These are phyloP conservation scores for Lipotes vexillifer DNA, from an alignment of 2,113 vertebrate genomes.

Conservation along the genomic window DNA sequence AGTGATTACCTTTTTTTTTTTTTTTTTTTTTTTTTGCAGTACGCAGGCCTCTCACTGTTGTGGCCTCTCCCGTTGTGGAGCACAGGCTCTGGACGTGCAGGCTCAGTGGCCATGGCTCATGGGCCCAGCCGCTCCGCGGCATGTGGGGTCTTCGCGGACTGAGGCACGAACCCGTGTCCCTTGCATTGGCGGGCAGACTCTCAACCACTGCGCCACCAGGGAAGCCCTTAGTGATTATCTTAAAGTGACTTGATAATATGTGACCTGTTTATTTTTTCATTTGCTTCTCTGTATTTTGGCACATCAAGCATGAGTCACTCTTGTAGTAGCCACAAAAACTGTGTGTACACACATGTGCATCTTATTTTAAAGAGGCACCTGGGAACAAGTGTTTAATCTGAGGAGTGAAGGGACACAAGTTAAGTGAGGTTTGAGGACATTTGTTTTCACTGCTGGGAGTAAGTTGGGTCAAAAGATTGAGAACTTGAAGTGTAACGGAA, in stretches of 20 bases:
- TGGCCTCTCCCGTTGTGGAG: no score
- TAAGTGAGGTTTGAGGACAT: neutral
- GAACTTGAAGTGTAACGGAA: neutral
- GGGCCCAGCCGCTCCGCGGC: no score
- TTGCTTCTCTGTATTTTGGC: neutral
- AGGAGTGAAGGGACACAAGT: neutral
- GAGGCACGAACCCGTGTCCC: no score
- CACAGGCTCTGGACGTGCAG: no score
- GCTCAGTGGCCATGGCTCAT: no score
- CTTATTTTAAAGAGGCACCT: neutral
- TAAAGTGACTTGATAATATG: neutral
- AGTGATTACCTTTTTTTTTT: neutral
- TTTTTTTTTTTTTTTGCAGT: no score
- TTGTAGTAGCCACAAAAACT: neutral
- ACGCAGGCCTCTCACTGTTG: no score
- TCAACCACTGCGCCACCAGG: no score
- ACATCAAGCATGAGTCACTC: neutral
- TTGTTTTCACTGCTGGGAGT: neutral
- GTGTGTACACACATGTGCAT: neutral
- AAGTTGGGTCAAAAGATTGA: neutral
- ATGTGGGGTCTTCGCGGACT: no score
- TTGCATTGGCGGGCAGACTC: no score
- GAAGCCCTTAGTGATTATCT: neutral
- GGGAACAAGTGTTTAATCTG: neutral
- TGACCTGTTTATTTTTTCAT: neutral